Evolutionary conservation across 2,888 invertebrate genomes (phyloP).

Genomic region (Spisula subtruncata): DNA sequence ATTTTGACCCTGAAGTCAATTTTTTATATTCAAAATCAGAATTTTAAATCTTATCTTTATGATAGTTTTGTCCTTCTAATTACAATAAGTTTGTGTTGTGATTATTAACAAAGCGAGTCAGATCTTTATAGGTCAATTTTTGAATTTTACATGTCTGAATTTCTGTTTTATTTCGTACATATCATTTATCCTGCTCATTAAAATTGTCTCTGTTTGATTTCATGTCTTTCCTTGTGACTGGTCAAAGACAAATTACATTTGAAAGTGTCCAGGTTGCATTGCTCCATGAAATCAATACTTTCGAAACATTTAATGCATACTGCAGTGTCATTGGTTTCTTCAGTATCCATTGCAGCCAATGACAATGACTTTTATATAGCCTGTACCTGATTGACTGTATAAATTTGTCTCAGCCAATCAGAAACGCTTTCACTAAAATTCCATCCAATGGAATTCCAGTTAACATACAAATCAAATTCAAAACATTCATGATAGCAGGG

Average conservation of each 20-base stretch:
- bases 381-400: background rate
- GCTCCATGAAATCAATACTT: background rate
- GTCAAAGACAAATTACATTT: background rate
- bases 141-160: background rate
- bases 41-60: no score
- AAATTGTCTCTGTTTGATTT: background rate
- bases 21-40: background rate
- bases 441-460: background rate
- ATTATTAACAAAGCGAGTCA: slow-evolving; percentile 18
- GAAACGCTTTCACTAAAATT: background rate
- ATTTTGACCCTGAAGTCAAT: background rate
- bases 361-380: background rate
- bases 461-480: background rate
- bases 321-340: background rate
- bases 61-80: slow-evolving; percentile 7
- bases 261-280: background rate
- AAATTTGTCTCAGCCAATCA: background rate
- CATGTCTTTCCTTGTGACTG: background rate
- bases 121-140: background rate
- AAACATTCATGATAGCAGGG: background rate
- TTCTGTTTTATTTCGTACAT: background rate
- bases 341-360: background rate
- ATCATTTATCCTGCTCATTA: background rate
- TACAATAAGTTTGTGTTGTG: slow-evolving; percentile 21
- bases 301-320: background rate